A percentile compares a stretch with the other conserved stretches of the same genome.
phyloP scores from a whole-genome alignment of 92 coral and sea anemone species.

The Scolanthus callimorphus region DNA sequence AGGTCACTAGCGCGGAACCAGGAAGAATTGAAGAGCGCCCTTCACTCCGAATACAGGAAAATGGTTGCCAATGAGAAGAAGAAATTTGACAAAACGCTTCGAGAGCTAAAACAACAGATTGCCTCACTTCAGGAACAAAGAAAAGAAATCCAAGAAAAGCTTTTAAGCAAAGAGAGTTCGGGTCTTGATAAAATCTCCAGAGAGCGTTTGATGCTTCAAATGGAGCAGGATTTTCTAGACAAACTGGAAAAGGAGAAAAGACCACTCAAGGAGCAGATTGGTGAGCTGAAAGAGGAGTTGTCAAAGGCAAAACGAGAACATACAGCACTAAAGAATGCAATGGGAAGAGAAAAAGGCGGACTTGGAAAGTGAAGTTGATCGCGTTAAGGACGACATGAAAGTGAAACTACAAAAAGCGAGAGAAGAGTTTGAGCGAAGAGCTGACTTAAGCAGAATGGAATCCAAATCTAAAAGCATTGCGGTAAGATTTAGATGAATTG shows the following conservation, averaged over 20 bases:
- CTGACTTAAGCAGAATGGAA: slow-evolving; percentile 31
- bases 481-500: slow-evolving; percentile 30
- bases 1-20: slow-evolving; percentile 41
- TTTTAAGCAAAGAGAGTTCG: slow-evolving; percentile 31
- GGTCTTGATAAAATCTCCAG: slow-evolving; percentile 21
- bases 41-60: slow-evolving; percentile 67
- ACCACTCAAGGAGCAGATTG: slow-evolving; percentile 79
- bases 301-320: slow-evolving; percentile 71
- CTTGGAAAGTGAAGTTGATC: slow-evolving; percentile 60
- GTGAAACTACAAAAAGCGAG: slow-evolving; percentile 58
- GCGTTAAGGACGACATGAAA: slow-evolving; percentile 50
- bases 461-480: slow-evolving; percentile 21
- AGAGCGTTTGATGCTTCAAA: slow-evolving; percentile 38
- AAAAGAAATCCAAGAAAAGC: slow-evolving; percentile 64
- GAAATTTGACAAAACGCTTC: slow-evolving; percentile 66
- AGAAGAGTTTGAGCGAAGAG: slow-evolving; percentile 66
- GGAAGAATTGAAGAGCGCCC: slow-evolving; percentile 45
- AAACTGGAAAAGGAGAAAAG: slow-evolving; percentile 73
- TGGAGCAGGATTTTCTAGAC: slow-evolving; percentile 67
- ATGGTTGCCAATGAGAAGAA: slow-evolving; percentile 43
- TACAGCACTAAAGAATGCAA: slow-evolving; percentile 34
- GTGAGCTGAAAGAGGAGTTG: slow-evolving; percentile 69
- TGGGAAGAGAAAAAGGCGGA: slow-evolving; percentile 75
- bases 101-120: slow-evolving; percentile 59
- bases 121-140: slow-evolving; percentile 75